Base-by-base conservation (phyloP, 1,140 invertebrate species). In the Trichomalopsis sarcophagae region DNA sequence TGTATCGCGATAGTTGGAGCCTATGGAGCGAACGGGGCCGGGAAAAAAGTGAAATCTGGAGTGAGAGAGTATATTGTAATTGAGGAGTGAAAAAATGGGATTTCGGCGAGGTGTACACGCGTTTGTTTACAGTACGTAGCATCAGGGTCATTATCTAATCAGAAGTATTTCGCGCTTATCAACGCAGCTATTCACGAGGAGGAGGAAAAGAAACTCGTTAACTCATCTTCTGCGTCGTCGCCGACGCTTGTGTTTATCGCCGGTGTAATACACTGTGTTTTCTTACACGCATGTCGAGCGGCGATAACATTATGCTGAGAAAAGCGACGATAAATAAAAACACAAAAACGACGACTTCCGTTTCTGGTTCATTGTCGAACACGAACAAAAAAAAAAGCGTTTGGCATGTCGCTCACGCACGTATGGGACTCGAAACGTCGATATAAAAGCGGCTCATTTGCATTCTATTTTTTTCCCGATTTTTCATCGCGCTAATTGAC, bases 11-110 rank as follows among this genome's bases (percentile, higher is more conserved):
- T 33, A 68, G 36, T 2, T 71, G 75, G 68, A 81, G 36, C 27
- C 9, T 2, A n/a, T n/a, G 69, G 69, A 50, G 36, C 33, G 33
- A 84, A 40, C 14, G 21, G 82, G 40, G 33, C 2, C 50, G 2
- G 55, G 71, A 62, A 75, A 44, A 47, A 66, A 82, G 81, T 82
- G 81, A 82, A 82, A 82, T 76, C 50, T 62, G 40, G 40, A 44
- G 4, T 30, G 14, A 30, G 81, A 36, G 40, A n/a, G 27, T 30
- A 17, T 73, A 44, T 21, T 36, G 21, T 50, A 50, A 75, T 82
- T 66, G 79, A 9, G 23, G 23, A 23, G 21, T 5, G 36, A 55
- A 75, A 75, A 75, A 75, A 50, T 13, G 44, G 50, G 68, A 73
- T 47, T 68, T 68, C 62, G 2, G 36, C 14, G 33, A 2, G 3